Percentiles rank a stretch among this genome's conserved stretches.
phyloP scores from a whole-genome alignment of 2,888 invertebrate genomes.

The Apotomis capreana region DNA sequence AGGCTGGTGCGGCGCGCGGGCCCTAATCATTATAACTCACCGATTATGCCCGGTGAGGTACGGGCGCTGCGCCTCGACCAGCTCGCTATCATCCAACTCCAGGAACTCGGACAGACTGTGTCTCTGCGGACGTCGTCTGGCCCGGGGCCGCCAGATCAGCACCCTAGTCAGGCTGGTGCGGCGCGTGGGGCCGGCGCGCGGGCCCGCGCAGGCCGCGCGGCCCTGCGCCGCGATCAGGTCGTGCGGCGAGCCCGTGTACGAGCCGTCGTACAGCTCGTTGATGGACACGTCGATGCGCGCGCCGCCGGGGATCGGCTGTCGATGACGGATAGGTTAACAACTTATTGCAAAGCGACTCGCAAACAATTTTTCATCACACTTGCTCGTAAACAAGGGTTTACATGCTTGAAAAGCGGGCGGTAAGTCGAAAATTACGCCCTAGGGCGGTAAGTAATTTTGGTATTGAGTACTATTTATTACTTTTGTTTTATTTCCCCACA shows the following conservation, averaged over 20 bases:
- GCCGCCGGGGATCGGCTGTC: conserved; percentile 88
- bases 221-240: conserved; percentile 92
- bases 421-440: too few species aligned
- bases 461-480: too few species aligned
- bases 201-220: conserved; percentile 86
- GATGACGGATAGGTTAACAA: too few species aligned
- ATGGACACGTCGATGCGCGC: conserved; percentile 97
- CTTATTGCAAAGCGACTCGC: too few species aligned
- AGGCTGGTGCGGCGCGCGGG: too few species aligned
- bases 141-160: conserved; percentile 87
- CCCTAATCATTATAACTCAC: conserved; percentile 83
- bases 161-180: conserved; percentile 90
- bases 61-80: conserved; percentile 90
- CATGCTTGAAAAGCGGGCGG: too few species aligned
- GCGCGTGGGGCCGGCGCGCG: conserved; percentile 91
- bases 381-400: too few species aligned
- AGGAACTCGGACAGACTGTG: conserved; percentile 94
- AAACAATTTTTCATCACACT: too few species aligned
- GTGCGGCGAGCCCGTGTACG: conserved; percentile 96
- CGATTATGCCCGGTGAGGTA: conserved; percentile 95
- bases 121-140: conserved; percentile 81
- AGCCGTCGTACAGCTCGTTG: conserved; percentile 97
- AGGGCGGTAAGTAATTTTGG: too few species aligned
- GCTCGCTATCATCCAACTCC: conserved; percentile 92
- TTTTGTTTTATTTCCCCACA: too few species aligned